Conservation (phyloP, 2,113 vertebrate species). For the Eidolon helvum region DNA sequence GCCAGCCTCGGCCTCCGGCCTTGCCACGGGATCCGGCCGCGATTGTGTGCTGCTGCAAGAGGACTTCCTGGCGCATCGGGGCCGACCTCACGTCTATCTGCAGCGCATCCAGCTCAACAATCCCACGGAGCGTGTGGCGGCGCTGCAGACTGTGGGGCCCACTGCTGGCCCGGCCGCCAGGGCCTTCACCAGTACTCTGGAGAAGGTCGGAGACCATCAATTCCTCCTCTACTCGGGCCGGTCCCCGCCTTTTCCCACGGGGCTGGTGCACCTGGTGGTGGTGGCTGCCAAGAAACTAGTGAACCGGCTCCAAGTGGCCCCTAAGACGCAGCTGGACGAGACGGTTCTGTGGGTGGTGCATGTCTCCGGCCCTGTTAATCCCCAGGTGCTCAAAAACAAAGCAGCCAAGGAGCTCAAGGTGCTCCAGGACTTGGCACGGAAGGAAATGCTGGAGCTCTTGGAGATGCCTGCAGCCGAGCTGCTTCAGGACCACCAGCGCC, state of each 20-base stretch:
- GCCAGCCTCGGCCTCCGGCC: constrained; percentile 64
- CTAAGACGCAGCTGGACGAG: constrained; percentile 90
- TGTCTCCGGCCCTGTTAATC: constrained; percentile 82
- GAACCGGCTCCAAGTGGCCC: constrained; percentile 87
- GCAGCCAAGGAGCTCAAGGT: constrained; percentile 84
- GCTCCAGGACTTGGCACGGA: constrained; percentile 89
- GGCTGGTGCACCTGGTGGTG: constrained; percentile 88
- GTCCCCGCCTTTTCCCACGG: constrained; percentile 82
- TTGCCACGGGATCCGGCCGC: constrained; percentile 72
- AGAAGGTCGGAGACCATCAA: constrained; percentile 90
- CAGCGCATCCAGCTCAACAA: constrained; percentile 92
- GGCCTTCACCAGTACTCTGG: constrained; percentile 86
- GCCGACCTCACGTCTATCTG: constrained; percentile 91
- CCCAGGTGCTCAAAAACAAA: constrained; percentile 78
- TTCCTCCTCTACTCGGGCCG: constrained; percentile 90
- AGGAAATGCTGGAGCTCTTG: constrained; percentile 92
- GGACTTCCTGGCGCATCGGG: constrained; percentile 93
- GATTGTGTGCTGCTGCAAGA: constrained; percentile 92
- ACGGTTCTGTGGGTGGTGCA: constrained; percentile 90
- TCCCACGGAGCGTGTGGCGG: constrained; percentile 86
- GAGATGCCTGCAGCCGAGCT: constrained; percentile 86
- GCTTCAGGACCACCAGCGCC: constrained; percentile 90
- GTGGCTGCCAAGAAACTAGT: constrained; percentile 90
- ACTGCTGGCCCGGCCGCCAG: constrained; percentile 45
- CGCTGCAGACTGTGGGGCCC: constrained; percentile 84